Base-by-base conservation (phyloP, 2,888 invertebrate genomes). In the Drosophila conformis region DNA sequence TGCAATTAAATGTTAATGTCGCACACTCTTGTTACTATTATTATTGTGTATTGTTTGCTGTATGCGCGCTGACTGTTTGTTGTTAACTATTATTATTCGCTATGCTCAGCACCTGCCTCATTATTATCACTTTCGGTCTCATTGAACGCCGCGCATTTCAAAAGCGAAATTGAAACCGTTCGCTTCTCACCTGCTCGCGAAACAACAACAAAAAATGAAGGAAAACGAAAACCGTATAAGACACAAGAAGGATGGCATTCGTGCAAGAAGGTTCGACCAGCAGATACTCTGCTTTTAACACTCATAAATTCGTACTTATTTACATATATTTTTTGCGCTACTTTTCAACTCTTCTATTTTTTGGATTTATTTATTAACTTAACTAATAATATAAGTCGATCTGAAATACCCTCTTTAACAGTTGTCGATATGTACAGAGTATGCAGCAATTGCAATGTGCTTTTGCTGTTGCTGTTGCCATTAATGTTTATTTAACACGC, bases 401-500 rank as follows among this genome's bases (percentile, higher is more conserved):
- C 15, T 25, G 1, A 8, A n/a, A 56, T 56, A 56, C 21, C 29
- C 31, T 15, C 15, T 10, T 6, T 15, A 15, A 15, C 8, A 8
- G n/a, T 15, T 21, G 15, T 15, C 29, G 27, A 57, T 57, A 40
- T 29, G 40, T 10, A 15, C 40, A 57, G 57, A 21, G 42, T 40
- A 53, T 36, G 54, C 25, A 56, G 36, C 33, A 61, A 61, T 69
- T 88, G 83, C 81, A 89, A 83, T 81, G 58, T 67, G 76, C 64
- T 75, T 70, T 57, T 40, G 56, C 31, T 61, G 51, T 51, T 68
- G 71, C 51, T 78, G 56, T 71, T 69, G 64, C 85, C 63, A 74
- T 86, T 89, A 86, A 86, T 90, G 85, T 88, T 82, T 82, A 86
- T 82, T 86, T 85, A 86, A 85, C 85, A 86, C 85, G 85, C 85